These are phyloP conservation scores for Eretmochelys imbricata DNA, from an alignment of 2,113 vertebrate species.

Conservation along the genomic window DNA sequence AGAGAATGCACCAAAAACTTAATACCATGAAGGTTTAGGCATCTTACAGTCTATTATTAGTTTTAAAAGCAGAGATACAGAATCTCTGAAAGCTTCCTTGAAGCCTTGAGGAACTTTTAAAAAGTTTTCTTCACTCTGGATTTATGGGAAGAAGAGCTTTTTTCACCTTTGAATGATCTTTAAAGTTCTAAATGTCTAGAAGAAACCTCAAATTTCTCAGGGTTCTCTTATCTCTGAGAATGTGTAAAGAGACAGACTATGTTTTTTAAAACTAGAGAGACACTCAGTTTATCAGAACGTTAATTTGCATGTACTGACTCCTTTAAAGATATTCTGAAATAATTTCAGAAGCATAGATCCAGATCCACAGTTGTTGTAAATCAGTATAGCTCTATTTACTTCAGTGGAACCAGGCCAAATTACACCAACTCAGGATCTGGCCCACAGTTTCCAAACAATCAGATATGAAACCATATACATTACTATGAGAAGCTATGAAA, in stretches of 20 bases:
- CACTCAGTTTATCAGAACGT: conserved; percentile 40
- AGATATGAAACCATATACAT: conserved; percentile 50
- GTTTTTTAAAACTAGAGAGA: background rate
- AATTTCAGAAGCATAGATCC: background rate
- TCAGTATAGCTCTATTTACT: background rate
- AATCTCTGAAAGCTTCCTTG: background rate
- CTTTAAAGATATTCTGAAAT: conserved; percentile 31
- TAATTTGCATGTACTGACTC: background rate
- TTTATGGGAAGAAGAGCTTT: background rate
- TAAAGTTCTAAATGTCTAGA: background rate
- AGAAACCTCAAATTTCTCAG: conserved; percentile 39
- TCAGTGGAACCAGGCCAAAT: background rate
- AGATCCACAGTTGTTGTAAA: background rate
- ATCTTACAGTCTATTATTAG: background rate
- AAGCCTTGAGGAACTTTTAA: background rate
- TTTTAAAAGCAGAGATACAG: background rate
- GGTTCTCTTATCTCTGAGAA: conserved; percentile 43
- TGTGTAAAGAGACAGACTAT: background rate
- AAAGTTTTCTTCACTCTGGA: background rate
- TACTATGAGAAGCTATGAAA: conserved; percentile 23
- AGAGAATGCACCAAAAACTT: background rate
- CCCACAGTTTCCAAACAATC: conserved; percentile 49
- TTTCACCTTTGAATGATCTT: conserved; percentile 20
- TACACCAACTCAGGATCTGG: conserved; percentile 16
- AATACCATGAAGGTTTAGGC: too few relatives aligned